These are phyloP conservation scores for Mastomys natalensis DNA, from an alignment of 2,113 vertebrate species.

Conservation along the genomic window DNA sequence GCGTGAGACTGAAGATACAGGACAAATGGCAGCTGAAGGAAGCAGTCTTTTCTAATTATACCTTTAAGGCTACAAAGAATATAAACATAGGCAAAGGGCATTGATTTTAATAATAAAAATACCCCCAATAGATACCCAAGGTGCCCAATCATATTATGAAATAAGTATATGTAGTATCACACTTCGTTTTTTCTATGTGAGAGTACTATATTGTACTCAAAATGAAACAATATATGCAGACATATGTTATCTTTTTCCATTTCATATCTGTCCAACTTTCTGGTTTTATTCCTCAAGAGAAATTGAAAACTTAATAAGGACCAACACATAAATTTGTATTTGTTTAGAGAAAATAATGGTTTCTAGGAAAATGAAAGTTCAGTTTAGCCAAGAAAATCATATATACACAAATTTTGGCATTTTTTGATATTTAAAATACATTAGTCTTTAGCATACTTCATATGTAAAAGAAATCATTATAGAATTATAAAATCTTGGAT, in stretches of 20 bases:
- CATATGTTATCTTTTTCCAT: not conserved
- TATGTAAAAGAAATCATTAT: not conserved
- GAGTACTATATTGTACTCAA: not conserved
- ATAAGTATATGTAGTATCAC: not conserved
- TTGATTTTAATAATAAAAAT: not conserved
- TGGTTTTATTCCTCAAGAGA: not conserved
- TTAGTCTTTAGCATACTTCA: not conserved
- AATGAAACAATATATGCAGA: not conserved
- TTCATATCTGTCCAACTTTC: not conserved
- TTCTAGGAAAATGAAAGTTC: not conserved
- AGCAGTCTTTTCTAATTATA: not conserved
- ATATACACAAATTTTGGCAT: not conserved
- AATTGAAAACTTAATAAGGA: not conserved
- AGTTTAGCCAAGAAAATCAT: not conserved
- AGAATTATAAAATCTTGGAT: not conserved
- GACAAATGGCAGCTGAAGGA: not conserved
- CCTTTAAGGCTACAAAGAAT: not conserved
- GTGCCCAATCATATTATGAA: not conserved
- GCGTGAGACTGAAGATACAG: not conserved
- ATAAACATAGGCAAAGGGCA: not conserved
- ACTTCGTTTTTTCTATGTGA: not conserved
- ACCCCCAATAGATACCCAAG: not conserved
- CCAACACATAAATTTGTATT: not conserved
- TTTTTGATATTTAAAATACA: not conserved
- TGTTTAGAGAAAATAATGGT: not conserved